Percentiles rank a stretch among this genome's conserved stretches.
Evolutionary conservation across 2,888 invertebrate genomes (phyloP).

Genomic region (Leucoma salicis): DNA sequence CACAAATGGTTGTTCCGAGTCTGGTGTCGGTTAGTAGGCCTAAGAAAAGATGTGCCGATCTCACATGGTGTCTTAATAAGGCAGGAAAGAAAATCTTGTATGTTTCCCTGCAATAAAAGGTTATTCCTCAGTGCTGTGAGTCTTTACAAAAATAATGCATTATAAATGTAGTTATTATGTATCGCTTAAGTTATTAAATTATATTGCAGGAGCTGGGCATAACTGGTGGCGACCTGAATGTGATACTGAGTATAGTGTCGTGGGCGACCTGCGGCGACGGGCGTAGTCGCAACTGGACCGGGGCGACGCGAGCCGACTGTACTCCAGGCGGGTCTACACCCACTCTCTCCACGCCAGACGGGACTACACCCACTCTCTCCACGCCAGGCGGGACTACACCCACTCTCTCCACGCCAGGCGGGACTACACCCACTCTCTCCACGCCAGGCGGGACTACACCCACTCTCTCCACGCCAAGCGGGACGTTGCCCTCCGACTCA

Average conservation of each 20-base stretch:
- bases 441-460: background rate
- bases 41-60: too few relatives aligned
- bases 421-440: background rate
- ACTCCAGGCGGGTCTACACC: too few relatives aligned
- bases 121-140: too few relatives aligned
- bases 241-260: conserved; percentile 91
- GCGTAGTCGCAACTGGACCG: conserved; percentile 81
- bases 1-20: too few relatives aligned
- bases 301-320: conserved; percentile 41
- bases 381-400: background rate
- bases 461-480: background rate
- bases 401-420: background rate
- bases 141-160: too few relatives aligned
- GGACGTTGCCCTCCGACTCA: background rate
- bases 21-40: too few relatives aligned
- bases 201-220: conserved; percentile 78
- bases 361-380: background rate
- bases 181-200: too few relatives aligned
- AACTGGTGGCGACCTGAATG: conserved; percentile 84
- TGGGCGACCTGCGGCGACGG: conserved; percentile 94
- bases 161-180: too few relatives aligned
- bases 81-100: too few relatives aligned
- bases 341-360: background rate
- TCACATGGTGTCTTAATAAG: too few relatives aligned
- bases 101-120: too few relatives aligned